Evolutionary conservation across 2,888 invertebrate genomes (phyloP).

Genomic region (Drosophila crucigera): DNA sequence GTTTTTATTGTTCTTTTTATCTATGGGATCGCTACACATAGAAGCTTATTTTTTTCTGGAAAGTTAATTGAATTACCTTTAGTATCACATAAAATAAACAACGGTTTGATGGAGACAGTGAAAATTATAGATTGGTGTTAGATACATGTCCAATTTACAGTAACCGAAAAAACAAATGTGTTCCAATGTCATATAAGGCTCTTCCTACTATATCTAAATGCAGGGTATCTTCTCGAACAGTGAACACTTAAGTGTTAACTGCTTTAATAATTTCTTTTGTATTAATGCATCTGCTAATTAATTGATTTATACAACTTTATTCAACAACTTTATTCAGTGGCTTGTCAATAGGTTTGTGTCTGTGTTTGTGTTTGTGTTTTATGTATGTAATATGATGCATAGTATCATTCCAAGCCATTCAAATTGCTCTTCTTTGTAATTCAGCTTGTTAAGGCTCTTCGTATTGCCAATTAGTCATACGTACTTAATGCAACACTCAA

Average conservation of each 20-base stretch:
- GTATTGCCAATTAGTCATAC: constrained; percentile 66
- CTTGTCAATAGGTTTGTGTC: constrained; percentile 20
- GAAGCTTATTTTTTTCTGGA: background rate
- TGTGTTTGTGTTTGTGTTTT: background rate
- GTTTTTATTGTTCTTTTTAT: too few species aligned
- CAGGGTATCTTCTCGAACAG: constrained; percentile 5
- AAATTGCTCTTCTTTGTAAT: constrained; percentile 14
- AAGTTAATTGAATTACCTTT: background rate
- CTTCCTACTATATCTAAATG: background rate
- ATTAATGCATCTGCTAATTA: background rate
- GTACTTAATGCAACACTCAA: constrained; percentile 54
- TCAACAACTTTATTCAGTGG: constrained; percentile 36
- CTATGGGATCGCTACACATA: too few species aligned
- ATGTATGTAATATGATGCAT: background rate
- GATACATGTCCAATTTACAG: background rate
- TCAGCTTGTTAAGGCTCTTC: constrained; percentile 38
- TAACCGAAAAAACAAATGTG: background rate
- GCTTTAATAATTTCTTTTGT: background rate
- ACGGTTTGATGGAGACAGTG: background rate
- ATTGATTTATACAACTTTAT: constrained; percentile 38
- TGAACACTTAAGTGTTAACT: background rate
- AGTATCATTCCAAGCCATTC: constrained; percentile 6
- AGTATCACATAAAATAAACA: background rate
- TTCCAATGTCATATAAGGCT: background rate
- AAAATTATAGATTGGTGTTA: background rate